Percentiles rank a stretch among this genome's conserved stretches.
These are phyloP conservation scores for Simalia tracyae DNA, from an alignment of 2,797 vertebrate species.

Conservation along the genomic window DNA sequence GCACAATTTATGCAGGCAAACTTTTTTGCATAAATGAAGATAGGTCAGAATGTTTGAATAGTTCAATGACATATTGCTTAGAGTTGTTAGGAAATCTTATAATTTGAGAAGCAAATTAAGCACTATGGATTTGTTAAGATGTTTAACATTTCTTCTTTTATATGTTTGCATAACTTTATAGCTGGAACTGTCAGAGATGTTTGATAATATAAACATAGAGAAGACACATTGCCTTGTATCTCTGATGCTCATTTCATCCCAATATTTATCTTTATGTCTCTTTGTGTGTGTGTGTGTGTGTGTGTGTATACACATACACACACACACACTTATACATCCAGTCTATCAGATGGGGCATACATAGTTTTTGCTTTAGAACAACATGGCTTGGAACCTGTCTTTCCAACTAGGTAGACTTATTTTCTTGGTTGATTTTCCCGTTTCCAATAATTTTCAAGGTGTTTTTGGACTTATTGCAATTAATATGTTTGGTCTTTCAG, in stretches of 20 bases:
- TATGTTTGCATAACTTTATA: background rate
- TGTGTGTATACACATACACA: background rate
- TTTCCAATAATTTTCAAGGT: background rate
- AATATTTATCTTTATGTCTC: background rate
- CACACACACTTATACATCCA: background rate
- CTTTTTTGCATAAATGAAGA: conserved; percentile 38
- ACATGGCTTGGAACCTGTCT: background rate
- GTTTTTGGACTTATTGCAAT: background rate
- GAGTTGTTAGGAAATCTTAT: conserved; percentile 34
- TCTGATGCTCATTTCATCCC: background rate
- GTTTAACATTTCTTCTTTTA: background rate
- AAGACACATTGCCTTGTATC: background rate
- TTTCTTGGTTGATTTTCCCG: background rate
- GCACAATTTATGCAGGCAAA: background rate
- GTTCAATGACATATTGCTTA: conserved; percentile 45
- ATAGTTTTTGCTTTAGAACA: background rate
- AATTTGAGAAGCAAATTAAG: conserved; percentile 24
- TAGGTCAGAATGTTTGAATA: conserved; percentile 38
- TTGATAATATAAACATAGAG: background rate
- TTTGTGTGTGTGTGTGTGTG: background rate
- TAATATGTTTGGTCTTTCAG: background rate
- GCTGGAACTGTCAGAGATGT: background rate
- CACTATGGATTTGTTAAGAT: background rate
- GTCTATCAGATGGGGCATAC: background rate
- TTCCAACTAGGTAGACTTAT: background rate